Base-by-base conservation (phyloP, 2,888 invertebrate species). In the Archaeoteleia sp. region DNA sequence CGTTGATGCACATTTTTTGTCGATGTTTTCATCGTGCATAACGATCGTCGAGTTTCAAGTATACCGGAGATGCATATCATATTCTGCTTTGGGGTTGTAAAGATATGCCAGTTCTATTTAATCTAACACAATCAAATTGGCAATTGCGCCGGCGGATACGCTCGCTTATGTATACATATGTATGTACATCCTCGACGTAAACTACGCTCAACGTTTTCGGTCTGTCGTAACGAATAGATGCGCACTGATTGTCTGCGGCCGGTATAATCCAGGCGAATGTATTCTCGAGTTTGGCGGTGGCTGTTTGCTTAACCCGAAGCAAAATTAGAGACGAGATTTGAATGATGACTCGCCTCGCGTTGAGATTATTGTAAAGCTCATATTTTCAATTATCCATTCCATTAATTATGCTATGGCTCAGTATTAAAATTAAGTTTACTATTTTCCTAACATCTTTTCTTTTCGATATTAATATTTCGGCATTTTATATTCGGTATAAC, bases 211-310 rank as follows among this genome's bases (percentile, higher is more conserved):
- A 54, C 54, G 43, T 34, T 42, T 40, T 42, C 42, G 53, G 43
- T 32, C 43, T 15, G 54, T 54, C 54, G 54, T 54, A 43, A 54
- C 54, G 54, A 54, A 54, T 54, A 54, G 54, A 54, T 43, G 54
- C 54, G 14, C 53, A 15, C 53, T 53, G 53, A 53, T 53, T 53
- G 53, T 53, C 53, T 53, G 53, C 20, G 53, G 42, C 25, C 34
- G 53, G 53, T 42, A 53, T 42, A 53, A 53, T 53, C 34, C 42
- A 23, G 42, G 40, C 32, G 42, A 42, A 40, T 53, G 42, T 32
- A 42, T 53, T 53, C 42, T 53, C 32, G 32, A 53, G 53, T 49
- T 49, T 29, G 27, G 27, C 14, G 23, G 32, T 34, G 53, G 32
- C 53, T 53, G 53, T 53, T 42, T 53, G 53, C 53, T 23, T 40